A percentile compares a stretch with the other conserved stretches of the same genome.
Conservation (phyloP, 2,113 vertebrate genomes). For the Tetraodon nigroviridis region DNA sequence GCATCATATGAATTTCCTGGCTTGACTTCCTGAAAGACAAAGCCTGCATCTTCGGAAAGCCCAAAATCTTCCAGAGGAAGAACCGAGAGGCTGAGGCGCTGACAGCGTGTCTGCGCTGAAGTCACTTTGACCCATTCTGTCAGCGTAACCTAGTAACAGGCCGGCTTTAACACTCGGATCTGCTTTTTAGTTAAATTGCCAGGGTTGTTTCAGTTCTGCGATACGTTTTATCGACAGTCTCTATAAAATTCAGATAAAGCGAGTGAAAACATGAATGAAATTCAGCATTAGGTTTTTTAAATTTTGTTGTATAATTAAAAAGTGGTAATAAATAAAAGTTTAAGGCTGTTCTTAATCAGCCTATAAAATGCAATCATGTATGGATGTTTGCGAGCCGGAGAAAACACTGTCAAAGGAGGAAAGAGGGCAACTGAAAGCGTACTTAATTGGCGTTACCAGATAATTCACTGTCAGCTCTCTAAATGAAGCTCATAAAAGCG, state of each 20-base stretch:
- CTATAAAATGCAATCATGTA: background rate
- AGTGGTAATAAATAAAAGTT: too few relatives aligned
- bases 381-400: background rate
- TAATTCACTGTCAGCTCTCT: conserved; percentile 2
- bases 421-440: background rate
- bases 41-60: too few relatives aligned
- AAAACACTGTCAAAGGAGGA: background rate
- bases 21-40: too few relatives aligned
- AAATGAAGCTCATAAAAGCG: conserved; percentile 8
- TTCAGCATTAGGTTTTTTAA: background rate
- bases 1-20: too few relatives aligned
- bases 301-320: background rate
- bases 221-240: background rate
- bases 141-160: background rate
- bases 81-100: too few relatives aligned
- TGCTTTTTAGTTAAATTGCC: background rate
- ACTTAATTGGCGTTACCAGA: background rate
- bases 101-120: background rate
- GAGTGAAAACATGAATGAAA: background rate
- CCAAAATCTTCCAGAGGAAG: too few relatives aligned
- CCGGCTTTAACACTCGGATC: background rate
- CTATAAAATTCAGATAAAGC: background rate
- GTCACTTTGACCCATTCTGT: background rate
- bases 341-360: background rate
- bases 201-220: background rate